Percentiles rank a stretch among this genome's conserved stretches.
These are phyloP conservation scores for Chaetodon auriga DNA, from an alignment of 2,113 vertebrate genomes.

Conservation along the genomic window DNA sequence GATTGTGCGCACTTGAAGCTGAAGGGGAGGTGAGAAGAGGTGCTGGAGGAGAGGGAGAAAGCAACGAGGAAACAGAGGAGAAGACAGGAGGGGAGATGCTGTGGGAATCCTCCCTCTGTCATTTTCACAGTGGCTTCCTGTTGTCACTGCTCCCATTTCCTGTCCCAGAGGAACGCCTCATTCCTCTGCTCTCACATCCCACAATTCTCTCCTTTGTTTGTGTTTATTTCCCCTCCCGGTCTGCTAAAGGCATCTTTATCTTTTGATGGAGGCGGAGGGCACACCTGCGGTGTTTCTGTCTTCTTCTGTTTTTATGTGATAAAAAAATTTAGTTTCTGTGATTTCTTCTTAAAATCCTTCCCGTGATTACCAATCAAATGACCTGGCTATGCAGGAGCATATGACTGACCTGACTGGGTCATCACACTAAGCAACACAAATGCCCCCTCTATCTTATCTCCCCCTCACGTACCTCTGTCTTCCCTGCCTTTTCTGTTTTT, in stretches of 20 bases:
- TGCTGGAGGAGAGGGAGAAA: slow-evolving; percentile 40
- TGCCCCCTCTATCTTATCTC: not conserved
- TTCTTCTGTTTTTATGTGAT: not conserved
- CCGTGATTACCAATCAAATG: slow-evolving; percentile 16
- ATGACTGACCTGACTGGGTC: slow-evolving; percentile 28
- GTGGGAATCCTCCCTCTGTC: slow-evolving; percentile 64
- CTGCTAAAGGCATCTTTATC: slow-evolving; percentile 12
- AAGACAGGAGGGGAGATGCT: slow-evolving; percentile 41
- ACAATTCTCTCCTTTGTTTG: slow-evolving; percentile 39
- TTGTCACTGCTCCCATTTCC: slow-evolving; percentile 74
- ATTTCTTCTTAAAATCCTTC: slow-evolving; percentile 5
- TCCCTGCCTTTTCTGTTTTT: not conserved
- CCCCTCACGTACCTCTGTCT: not conserved
- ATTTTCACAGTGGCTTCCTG: slow-evolving; percentile 70
- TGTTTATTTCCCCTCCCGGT: slow-evolving; percentile 38
- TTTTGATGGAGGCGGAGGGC: not conserved
- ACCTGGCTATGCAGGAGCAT: not conserved
- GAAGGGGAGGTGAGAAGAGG: slow-evolving; percentile 49
- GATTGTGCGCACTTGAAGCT: slow-evolving; percentile 28
- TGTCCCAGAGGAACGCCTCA: slow-evolving; percentile 61
- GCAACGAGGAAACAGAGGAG: slow-evolving; percentile 30
- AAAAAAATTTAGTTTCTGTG: not conserved
- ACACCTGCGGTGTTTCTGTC: not conserved
- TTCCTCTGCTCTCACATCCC: slow-evolving; percentile 30
- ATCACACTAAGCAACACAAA: not conserved